Evolutionary conservation across 2,888 invertebrate genomes (phyloP).

Genomic region (Tanytarsus gracilentus): DNA sequence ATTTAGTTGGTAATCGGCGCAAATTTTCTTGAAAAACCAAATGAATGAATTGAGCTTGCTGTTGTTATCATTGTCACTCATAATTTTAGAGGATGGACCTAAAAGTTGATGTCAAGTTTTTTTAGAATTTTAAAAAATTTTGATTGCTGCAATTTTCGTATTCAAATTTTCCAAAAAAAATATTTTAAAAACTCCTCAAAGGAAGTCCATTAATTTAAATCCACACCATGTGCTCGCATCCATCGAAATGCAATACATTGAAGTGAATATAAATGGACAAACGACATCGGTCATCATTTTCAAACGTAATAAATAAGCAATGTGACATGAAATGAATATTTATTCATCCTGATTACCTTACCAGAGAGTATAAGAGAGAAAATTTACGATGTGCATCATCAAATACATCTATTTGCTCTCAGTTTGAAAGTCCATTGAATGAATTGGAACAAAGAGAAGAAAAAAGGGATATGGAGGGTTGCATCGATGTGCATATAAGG

Average conservation of each 20-base stretch:
- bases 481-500: constrained; percentile 4
- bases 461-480: constrained; percentile 10
- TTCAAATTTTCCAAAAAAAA: no score
- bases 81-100: no score
- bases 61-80: no score
- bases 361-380: no score
- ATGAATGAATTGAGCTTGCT: no score
- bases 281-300: constrained; percentile 9
- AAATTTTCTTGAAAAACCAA: background rate
- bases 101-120: no score
- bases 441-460: background rate
- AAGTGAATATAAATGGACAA: constrained; percentile 7
- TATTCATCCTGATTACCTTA: constrained; percentile 28
- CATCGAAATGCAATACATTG: background rate
- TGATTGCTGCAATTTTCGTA: no score
- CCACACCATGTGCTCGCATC: background rate
- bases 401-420: constrained; percentile 25
- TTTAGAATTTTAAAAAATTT: no score
- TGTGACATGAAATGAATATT: constrained; percentile 25
- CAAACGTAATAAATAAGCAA: constrained; percentile 24
- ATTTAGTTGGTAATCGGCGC: background rate
- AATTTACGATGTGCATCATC: constrained; percentile 21
- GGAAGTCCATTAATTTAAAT: no score
- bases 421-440: background rate
- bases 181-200: no score